phyloP scores from a whole-genome alignment of 2,113 vertebrate genomes.

The Rhea americana region DNA sequence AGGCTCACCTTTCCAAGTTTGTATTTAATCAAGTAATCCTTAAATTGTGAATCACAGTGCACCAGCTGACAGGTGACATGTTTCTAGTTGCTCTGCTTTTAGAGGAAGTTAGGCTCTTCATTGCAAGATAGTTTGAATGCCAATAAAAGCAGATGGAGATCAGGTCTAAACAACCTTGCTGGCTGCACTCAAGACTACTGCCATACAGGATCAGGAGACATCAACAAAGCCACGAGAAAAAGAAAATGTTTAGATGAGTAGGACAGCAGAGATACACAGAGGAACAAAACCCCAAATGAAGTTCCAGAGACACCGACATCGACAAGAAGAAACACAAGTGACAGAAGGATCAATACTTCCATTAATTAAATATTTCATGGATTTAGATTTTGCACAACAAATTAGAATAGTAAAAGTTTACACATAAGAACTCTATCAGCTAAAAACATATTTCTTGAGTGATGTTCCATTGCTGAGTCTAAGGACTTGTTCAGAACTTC shows the following conservation, averaged over 20 bases:
- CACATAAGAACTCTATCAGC: not conserved
- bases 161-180: conserved; percentile 27
- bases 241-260: not conserved
- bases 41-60: conserved; percentile 4
- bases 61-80: conserved; percentile 18
- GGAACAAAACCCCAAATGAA: not conserved
- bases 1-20: conserved; percentile 39
- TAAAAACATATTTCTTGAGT: not conserved
- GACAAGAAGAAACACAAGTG: not conserved
- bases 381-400: not conserved
- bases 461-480: not conserved
- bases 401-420: not conserved
- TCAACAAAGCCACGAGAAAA: not conserved
- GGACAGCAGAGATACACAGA: not conserved
- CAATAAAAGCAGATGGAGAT: conserved; percentile 44
- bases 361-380: not conserved
- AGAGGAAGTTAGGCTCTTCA: conserved; percentile 42
- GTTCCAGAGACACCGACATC: rapidly evolving
- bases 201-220: not conserved
- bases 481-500: not conserved
- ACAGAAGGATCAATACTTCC: not conserved
- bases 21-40: not conserved
- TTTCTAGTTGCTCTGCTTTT: not conserved
- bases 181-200: not conserved
- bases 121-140: not conserved